Evolutionary conservation across 2,888 invertebrate species (phyloP), one percentile per base, ranked within the genome.

Genomic region (Nudaria mundana): DNA sequence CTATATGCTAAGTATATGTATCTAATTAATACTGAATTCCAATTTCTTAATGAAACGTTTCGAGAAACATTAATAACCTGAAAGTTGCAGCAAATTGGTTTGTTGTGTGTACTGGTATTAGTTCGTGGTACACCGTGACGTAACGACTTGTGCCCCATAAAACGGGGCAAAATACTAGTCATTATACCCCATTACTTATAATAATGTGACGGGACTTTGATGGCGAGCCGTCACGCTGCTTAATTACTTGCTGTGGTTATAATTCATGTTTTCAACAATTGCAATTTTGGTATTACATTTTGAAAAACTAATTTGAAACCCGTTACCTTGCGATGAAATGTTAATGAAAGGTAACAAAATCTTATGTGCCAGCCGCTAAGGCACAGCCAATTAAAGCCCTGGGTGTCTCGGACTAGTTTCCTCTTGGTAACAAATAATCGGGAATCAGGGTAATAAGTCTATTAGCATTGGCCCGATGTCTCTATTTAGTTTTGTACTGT

Each of bases 221-320:
- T 52, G 53, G 53, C 39, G 53, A 47, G 36, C 37, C 66, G 72
- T 72, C 72, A 72, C 66, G 72, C 51, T 49, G 55, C 11, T 54
- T 70, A 71, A 71, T 71, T 71, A 58, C 56, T 30, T 26, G 28
- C 37, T 45, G 54, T 51, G 44, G 51, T 48, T 48, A 34, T 24
- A 40, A 54, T 36, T 43, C 10, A 38, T 41, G 30, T 37, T 44
- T 39, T 5, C 5, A n/a, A 13, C 13, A n/a, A 6, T 15, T 25
- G 8, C 20, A 30, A 16, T 22, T 31, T 31, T n/a, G n/a, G n/a
- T n/a, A n/a, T n/a, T n/a, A n/a, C n/a, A n/a, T n/a, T n/a, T n/a
- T n/a, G n/a, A n/a, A n/a, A n/a, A n/a, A n/a, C n/a, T n/a, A n/a
- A n/a, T n/a, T n/a, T n/a, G n/a, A n/a, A n/a, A n/a, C n/a, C n/a